Conservation (phyloP, 2,113 vertebrate species). For the Romanogobio albipinnatus region DNA sequence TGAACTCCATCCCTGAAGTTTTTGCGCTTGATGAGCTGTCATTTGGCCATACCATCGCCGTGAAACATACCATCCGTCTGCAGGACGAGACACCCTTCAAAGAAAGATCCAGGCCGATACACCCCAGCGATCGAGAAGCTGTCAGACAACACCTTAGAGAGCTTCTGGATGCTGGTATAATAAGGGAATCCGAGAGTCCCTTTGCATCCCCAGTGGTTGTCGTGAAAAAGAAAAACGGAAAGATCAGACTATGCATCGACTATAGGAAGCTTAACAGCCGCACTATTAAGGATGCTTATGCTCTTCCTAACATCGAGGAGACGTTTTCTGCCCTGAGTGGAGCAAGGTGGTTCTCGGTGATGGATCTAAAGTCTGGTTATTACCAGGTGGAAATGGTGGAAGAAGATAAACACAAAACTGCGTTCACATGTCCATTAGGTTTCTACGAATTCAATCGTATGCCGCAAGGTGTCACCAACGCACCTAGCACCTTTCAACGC, state of each 20-base stretch:
- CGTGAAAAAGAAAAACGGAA: not conserved
- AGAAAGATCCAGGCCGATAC: slow-evolving; percentile 30
- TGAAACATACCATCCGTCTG: slow-evolving; percentile 37
- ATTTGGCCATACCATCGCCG: slow-evolving; percentile 30
- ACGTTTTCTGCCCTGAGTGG: not conserved
- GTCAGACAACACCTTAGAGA: slow-evolving; percentile 33
- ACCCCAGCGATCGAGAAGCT: slow-evolving; percentile 35
- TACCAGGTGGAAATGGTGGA: slow-evolving; percentile 47
- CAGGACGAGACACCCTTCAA: slow-evolving; percentile 40
- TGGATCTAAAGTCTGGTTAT: slow-evolving; percentile 44
- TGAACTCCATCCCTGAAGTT: slow-evolving; percentile 12
- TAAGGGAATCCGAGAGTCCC: slow-evolving; percentile 31
- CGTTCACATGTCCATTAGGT: slow-evolving; percentile 31
- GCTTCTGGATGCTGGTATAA: not conserved
- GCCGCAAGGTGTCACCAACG: no score
- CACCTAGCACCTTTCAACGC: no score
- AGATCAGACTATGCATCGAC: not conserved
- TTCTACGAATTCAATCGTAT: slow-evolving; percentile 31
- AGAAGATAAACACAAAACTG: slow-evolving; percentile 43
- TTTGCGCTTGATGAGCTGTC: slow-evolving; percentile 25
- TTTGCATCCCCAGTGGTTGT: slow-evolving; percentile 26
- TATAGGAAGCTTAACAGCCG: not conserved
- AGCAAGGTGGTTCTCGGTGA: slow-evolving; percentile 17
- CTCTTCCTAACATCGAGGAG: not conserved
- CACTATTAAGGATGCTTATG: no score